A percentile compares a stretch with the other conserved stretches of the same genome.
These are phyloP conservation scores for Onychomys arenicola DNA, from an alignment of 2,797 vertebrate species.

Conservation along the genomic window DNA sequence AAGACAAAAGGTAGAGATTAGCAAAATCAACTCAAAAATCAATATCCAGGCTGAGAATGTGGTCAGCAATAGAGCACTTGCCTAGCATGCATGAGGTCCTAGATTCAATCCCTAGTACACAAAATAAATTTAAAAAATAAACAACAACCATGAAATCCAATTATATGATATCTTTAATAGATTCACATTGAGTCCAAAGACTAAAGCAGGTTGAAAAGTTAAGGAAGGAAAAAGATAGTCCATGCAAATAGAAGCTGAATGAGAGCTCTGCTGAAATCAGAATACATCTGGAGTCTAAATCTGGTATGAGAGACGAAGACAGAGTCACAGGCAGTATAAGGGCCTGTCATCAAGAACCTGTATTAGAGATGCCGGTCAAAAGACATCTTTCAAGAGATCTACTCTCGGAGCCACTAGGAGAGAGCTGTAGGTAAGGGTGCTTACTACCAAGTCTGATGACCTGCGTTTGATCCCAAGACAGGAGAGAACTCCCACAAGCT, in stretches of 20 bases:
- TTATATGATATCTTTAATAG: not conserved
- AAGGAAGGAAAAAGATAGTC: not conserved
- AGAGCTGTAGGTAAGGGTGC: not conserved
- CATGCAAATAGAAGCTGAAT: not conserved
- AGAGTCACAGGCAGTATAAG: not conserved
- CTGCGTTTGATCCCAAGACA: not conserved
- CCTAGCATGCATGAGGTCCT: too few relatives aligned
- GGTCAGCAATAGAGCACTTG: not conserved
- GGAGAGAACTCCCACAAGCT: not conserved
- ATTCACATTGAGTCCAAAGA: not conserved
- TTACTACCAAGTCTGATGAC: not conserved
- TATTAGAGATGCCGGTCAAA: not conserved
- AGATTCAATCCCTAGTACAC: not conserved
- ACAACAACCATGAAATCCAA: not conserved
- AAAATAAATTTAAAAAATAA: not conserved
- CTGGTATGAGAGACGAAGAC: not conserved
- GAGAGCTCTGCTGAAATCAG: not conserved
- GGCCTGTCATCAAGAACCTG: not conserved
- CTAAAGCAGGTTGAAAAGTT: not conserved
- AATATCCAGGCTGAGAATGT: not conserved
- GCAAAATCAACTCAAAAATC: not conserved
- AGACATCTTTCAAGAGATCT: not conserved
- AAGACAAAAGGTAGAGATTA: not conserved
- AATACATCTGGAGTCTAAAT: slow-evolving; percentile 1
- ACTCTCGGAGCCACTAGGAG: not conserved